Evolutionary conservation across 2,113 vertebrate genomes (phyloP).

Genomic region (Charadrius vociferus): DNA sequence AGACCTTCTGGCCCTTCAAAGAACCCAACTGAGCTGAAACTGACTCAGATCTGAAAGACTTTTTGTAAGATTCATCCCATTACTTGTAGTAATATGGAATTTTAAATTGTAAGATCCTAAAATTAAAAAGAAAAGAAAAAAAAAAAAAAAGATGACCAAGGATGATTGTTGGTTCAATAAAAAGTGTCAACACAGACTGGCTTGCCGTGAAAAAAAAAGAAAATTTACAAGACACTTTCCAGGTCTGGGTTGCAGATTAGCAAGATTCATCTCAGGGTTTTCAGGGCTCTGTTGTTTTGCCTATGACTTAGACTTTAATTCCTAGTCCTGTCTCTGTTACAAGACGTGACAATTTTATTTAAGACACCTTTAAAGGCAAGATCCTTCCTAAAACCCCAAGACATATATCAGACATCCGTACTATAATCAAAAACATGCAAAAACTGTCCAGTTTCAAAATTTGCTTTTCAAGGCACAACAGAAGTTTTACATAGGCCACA

Average conservation of each 20-base stretch:
- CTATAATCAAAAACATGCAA: background rate
- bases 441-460: background rate
- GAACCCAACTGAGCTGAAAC: background rate
- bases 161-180: background rate
- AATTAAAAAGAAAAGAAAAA: too few relatives aligned
- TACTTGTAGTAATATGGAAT: background rate
- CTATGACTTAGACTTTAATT: background rate
- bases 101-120: background rate
- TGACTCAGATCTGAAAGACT: background rate
- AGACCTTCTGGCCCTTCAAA: background rate
- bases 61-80: background rate
- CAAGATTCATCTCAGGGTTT: background rate
- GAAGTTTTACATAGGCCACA: background rate
- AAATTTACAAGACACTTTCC: background rate
- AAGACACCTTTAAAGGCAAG: background rate
- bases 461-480: background rate
- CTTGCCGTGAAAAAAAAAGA: background rate
- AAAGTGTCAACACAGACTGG: background rate
- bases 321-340: background rate
- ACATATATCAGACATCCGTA: accelerated
- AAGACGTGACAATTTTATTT: background rate
- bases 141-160: background rate
- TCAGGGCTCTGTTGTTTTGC: background rate
- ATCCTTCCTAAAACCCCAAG: accelerated
- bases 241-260: background rate